Base-by-base conservation (phyloP, 2,888 invertebrate genomes). In the Microdon myrmicae region DNA sequence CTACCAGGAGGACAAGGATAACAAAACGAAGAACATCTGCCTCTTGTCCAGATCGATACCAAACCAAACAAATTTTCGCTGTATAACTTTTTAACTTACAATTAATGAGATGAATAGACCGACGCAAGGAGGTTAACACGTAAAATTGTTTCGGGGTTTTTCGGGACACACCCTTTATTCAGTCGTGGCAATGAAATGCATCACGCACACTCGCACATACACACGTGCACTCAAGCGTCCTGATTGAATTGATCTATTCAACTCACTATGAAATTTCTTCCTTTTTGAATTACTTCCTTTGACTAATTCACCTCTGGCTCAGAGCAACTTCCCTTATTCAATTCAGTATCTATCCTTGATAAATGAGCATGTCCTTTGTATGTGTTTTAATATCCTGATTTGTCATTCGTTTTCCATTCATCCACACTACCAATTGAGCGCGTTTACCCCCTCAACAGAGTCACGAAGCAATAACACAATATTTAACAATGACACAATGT, bases 21-120 rank as follows among this genome's bases (percentile, higher is more conserved):
- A 17, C 12, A 44, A 17, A 8, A 8, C 25, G 6, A 20, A 56
- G 31, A 61, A 67, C 69, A 69, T 64, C 68, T 64, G 67, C 58
- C 59, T 10, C 8, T 48, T 59, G 35, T 44, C 43, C 41, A 54
- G 64, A 69, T 69, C 56, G 64, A 54, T 60, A 56, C 26, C 16
- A 64, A 64, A 48, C 58, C 41, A 64, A 64, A 54, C 64, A 49
- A 59, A 66, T 56, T 61, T 60, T 37, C 39, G 41, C 53, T 55
- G 51, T 67, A 70, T 72, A 72, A 72, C 71, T 71, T 72, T 71
- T 72, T 72, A 72, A 72, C 71, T 72, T 69, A 71, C 71, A 71
- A 72, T 72, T 72, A 72, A 70, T 71, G 70, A 71, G 69, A 34
- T 44, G 56, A 56, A 56, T 47, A 39, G 39, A 12, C 38, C 34